These are phyloP conservation scores for Gonatopus flavifemur DNA, from an alignment of 1,140 invertebrate species.

Conservation along the genomic window DNA sequence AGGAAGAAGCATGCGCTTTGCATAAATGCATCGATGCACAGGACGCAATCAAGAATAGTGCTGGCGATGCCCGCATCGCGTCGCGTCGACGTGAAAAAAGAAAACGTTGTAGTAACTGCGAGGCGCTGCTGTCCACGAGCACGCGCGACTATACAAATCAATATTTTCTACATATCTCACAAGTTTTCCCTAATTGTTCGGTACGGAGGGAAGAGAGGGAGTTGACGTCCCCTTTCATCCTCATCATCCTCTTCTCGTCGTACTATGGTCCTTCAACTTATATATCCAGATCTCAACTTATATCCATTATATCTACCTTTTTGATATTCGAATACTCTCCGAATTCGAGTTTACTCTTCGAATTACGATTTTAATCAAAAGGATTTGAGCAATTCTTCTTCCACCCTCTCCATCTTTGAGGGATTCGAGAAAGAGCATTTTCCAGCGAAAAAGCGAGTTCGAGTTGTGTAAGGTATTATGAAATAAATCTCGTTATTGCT, in stretches of 20 bases:
- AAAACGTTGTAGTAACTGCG: slow-evolving; percentile 22
- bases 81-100: slow-evolving; percentile 20
- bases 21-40: too few species aligned
- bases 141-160: slow-evolving; percentile 46
- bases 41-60: slow-evolving; percentile 30
- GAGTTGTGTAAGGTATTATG: slow-evolving; percentile 47
- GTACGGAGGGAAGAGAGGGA: too few species aligned
- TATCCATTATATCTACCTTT: not conserved
- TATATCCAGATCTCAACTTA: not conserved
- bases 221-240: too few species aligned
- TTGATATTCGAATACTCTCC: not conserved
- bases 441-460: slow-evolving; percentile 23
- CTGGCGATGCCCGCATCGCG: slow-evolving; percentile 32
- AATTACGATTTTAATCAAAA: too few species aligned
- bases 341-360: not conserved
- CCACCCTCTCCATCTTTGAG: too few species aligned
- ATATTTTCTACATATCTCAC: slow-evolving; percentile 46
- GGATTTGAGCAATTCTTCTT: too few species aligned
- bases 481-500: slow-evolving; percentile 53
- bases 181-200: slow-evolving; percentile 40
- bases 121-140: slow-evolving; percentile 31
- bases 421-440: too few species aligned
- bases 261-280: too few species aligned
- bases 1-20: too few species aligned
- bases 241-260: too few species aligned